Conservation (phyloP, 2,113 vertebrate species). For the Morone saxatilis region DNA sequence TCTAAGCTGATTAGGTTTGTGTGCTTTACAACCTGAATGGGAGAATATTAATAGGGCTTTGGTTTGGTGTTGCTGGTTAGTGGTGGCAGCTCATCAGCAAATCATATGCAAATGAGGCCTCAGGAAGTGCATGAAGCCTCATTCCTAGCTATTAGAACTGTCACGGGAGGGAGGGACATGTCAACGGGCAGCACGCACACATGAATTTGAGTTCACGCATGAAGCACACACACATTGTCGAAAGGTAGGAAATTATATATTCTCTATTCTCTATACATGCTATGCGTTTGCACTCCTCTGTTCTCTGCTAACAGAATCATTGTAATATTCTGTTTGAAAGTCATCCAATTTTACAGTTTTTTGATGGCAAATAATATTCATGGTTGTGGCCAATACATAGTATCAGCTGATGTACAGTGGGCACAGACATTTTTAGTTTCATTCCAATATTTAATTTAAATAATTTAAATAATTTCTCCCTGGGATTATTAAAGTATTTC, state of each 20-base stretch:
- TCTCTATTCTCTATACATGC: constrained; percentile 36
- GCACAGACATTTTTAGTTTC: not conserved
- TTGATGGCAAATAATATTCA: not conserved
- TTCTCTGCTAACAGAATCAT: constrained; percentile 19
- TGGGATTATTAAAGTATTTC: no score
- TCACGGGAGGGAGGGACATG: constrained; percentile 72
- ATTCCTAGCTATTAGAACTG: constrained; percentile 74
- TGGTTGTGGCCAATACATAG: not conserved
- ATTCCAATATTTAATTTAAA: no score
- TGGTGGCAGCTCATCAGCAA: constrained; percentile 77
- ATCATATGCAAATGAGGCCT: constrained; percentile 81
- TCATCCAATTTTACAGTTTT: constrained; percentile 5
- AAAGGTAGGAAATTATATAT: constrained; percentile 50
- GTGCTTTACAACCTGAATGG: constrained; percentile 82
- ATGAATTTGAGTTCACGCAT: constrained; percentile 34
- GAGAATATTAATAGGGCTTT: constrained; percentile 80
- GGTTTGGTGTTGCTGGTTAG: constrained; percentile 77
- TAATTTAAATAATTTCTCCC: no score
- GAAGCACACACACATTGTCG: constrained; percentile 36
- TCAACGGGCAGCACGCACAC: constrained; percentile 39
- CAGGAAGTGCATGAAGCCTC: constrained; percentile 78
- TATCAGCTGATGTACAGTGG: not conserved
- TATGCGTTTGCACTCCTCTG: constrained; percentile 23
- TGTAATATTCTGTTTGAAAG: not conserved
- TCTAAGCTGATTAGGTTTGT: constrained; percentile 85